Percentiles rank a stretch among this genome's conserved stretches.
phyloP scores from a whole-genome alignment of 2,888 invertebrate genomes.

The Metallyticus violacea region DNA sequence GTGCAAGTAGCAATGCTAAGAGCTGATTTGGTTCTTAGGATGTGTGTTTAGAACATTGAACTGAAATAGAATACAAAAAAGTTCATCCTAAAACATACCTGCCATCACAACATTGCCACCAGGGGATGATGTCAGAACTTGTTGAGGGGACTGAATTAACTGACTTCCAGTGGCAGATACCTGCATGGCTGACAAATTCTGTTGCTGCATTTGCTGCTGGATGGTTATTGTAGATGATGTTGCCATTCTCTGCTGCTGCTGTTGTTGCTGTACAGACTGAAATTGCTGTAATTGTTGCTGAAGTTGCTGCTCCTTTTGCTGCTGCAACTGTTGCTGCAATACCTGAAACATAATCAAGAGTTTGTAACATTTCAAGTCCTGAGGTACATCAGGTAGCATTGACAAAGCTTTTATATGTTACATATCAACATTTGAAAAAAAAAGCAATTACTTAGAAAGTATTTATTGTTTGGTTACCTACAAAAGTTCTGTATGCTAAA shows the following conservation, averaged over 20 bases:
- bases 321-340: not conserved
- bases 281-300: constrained; percentile 49
- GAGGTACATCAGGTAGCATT: no score
- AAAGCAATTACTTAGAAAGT: no score
- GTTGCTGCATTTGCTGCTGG: not conserved
- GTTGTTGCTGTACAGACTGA: constrained; percentile 18
- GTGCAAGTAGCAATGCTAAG: no score
- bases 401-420: no score
- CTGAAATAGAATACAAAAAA: no score
- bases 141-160: constrained; percentile 29
- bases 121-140: not conserved
- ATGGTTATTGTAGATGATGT: not conserved
- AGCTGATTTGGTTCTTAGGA: no score
- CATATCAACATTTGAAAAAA: no score
- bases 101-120: constrained; percentile 8
- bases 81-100: not conserved
- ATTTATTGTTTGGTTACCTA: no score
- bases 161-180: not conserved
- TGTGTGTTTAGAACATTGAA: no score
- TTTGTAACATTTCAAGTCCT: no score
- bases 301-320: constrained; percentile 37
- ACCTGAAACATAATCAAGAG: no score
- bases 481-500: no score
- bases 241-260: constrained; percentile 4
- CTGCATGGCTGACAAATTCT: not conserved